Evolutionary conservation across 2,113 vertebrate species (phyloP).

Genomic region (Vulpes vulpes): DNA sequence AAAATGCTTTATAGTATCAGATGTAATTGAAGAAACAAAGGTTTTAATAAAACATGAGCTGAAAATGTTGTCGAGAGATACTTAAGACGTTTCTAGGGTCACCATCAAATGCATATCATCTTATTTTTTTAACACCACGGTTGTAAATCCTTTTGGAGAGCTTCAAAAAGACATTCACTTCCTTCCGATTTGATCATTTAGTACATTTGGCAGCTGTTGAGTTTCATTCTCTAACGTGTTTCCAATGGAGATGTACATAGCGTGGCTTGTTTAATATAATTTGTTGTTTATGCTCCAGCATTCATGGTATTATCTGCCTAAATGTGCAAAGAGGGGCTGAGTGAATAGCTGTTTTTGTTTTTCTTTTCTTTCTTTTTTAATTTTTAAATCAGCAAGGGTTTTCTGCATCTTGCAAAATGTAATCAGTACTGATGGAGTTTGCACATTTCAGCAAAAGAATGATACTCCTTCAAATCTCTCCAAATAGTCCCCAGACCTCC

Average conservation of each 20-base stretch:
- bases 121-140: neutral
- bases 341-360: neutral
- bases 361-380: neutral
- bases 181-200: constrained; percentile 41
- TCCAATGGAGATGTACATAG: neutral
- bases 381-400: constrained; percentile 31
- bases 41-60: constrained; percentile 51
- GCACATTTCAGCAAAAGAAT: neutral
- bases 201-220: constrained; percentile 44
- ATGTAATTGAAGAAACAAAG: constrained; percentile 79
- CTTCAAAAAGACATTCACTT: constrained; percentile 15
- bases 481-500: constrained; percentile 7
- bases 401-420: constrained; percentile 7
- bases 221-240: neutral
- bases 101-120: neutral
- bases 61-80: constrained; percentile 45
- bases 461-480: neutral
- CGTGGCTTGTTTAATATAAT: constrained; percentile 56
- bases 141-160: constrained; percentile 24
- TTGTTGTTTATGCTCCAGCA: constrained; percentile 2
- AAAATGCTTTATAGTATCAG: constrained; percentile 70
- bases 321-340: constrained; percentile 17
- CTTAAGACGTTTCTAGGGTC: constrained; percentile 64
- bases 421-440: neutral
- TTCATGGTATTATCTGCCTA: constrained; percentile 20